Percentiles rank a stretch among this genome's conserved stretches.
Conservation (phyloP, 2,113 vertebrate species). For the Campylomormyrus tamandua region DNA sequence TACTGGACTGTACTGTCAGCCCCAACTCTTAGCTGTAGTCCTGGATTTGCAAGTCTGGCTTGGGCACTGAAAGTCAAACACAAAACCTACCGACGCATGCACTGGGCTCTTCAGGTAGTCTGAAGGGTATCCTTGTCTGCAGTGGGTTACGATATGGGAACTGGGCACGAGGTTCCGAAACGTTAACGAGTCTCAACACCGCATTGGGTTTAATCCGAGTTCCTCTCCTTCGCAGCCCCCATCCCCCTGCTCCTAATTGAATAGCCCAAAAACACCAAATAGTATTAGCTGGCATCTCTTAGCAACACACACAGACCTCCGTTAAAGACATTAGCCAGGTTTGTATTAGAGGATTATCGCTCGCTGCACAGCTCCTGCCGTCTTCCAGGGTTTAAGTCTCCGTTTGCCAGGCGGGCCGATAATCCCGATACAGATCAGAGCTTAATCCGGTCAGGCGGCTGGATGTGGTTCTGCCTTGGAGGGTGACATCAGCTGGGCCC, state of each 20-base stretch:
- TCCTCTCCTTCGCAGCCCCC: background rate
- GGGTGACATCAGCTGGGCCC: slow-evolving; percentile 21
- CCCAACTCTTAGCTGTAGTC: background rate
- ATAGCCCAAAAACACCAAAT: background rate
- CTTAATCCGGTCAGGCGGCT: slow-evolving; percentile 33
- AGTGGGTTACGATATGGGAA: background rate
- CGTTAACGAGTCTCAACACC: background rate
- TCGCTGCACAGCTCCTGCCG: slow-evolving; percentile 28
- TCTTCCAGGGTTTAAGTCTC: slow-evolving; percentile 31
- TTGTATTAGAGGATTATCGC: slow-evolving; percentile 35
- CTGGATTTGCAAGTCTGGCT: background rate
- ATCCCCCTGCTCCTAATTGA: background rate
- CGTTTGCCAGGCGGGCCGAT: slow-evolving; percentile 36
- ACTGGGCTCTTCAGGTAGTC: background rate
- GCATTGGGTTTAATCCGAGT: background rate
- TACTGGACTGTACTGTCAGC: background rate
- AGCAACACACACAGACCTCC: slow-evolving; percentile 12
- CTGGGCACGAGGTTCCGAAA: background rate
- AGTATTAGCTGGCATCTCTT: background rate
- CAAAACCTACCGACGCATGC: background rate
- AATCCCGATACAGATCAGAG: slow-evolving; percentile 31
- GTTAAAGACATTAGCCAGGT: slow-evolving; percentile 33
- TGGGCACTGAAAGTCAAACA: background rate
- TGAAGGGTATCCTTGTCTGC: background rate
- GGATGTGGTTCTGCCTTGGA: slow-evolving; percentile 16